These are phyloP conservation scores for Erpornis zantholeuca DNA, from an alignment of 2,113 vertebrate genomes.

Conservation along the genomic window DNA sequence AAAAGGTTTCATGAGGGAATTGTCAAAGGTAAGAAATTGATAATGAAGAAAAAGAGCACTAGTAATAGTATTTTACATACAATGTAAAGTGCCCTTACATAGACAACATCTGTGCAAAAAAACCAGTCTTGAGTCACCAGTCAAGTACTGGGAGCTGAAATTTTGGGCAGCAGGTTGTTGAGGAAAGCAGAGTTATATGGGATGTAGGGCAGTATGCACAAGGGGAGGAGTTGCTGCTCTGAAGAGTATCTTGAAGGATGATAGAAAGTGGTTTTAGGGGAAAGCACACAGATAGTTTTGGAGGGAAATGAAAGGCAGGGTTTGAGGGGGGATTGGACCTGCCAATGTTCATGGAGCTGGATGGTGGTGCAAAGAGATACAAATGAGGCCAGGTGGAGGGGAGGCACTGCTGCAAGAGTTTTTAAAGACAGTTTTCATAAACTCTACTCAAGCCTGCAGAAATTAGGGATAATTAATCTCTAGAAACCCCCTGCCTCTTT, in stretches of 20 bases:
- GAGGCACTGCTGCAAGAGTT: not conserved
- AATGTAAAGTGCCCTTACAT: not conserved
- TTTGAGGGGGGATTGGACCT: too few species aligned
- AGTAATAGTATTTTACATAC: not conserved
- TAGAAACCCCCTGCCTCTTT: not conserved
- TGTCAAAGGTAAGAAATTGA: not conserved
- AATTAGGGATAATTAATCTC: conserved; percentile 13
- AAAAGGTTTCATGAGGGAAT: not conserved
- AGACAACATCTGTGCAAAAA: not conserved
- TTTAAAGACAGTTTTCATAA: not conserved
- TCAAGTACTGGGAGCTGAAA: not conserved
- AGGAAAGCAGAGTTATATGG: not conserved
- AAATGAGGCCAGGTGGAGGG: not conserved
- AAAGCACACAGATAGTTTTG: not conserved
- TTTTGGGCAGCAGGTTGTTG: not conserved
- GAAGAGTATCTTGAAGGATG: not conserved
- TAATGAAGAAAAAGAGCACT: not conserved
- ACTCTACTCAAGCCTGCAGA: not conserved
- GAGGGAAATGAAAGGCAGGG: not conserved
- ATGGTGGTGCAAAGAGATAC: fast-evolving
- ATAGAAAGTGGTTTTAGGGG: not conserved
- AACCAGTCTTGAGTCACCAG: not conserved
- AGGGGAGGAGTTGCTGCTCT: not conserved
- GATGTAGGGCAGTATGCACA: not conserved
- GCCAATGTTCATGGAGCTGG: not conserved